Evolutionary conservation across 2,888 invertebrate species (phyloP).

Genomic region (Tuberolachnus salignus): DNA sequence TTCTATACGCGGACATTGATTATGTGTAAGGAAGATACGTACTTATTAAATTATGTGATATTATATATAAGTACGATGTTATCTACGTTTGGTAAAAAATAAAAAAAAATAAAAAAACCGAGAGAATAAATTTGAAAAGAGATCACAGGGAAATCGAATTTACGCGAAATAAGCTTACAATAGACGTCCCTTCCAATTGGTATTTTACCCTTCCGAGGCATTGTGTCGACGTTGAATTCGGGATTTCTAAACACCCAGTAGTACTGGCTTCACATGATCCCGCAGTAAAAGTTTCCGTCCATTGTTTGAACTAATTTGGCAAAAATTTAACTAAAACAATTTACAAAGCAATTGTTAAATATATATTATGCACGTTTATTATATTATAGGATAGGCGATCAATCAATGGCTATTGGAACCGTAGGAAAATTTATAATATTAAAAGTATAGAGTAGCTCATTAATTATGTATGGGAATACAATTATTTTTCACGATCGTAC

Average conservation of each 20-base stretch:
- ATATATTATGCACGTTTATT: too few relatives aligned
- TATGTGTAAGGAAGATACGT: too few relatives aligned
- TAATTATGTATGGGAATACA: not conserved
- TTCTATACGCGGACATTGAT: too few relatives aligned
- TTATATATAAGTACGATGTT: too few relatives aligned
- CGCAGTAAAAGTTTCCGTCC: constrained; percentile 12
- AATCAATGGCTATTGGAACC: constrained; percentile 12
- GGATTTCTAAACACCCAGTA: constrained; percentile 29
- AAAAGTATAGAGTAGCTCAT: not conserved
- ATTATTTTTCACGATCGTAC: not conserved
- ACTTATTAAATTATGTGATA: too few relatives aligned
- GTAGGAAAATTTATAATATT: constrained; percentile 14
- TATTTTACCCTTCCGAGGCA: constrained; percentile 14
- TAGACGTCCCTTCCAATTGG: constrained; percentile 8
- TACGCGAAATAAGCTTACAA: constrained; percentile 14
- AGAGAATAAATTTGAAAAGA: not conserved
- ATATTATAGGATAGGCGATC: constrained; percentile 2
- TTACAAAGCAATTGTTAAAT: constrained; percentile 2
- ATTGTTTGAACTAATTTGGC: constrained; percentile 31
- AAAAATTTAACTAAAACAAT: constrained; percentile 35
- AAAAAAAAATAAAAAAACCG: not conserved
- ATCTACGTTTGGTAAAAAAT: too few relatives aligned
- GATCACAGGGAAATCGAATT: not conserved
- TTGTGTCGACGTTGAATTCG: constrained; percentile 12
- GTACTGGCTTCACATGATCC: not conserved